Evolutionary conservation across 2,113 vertebrate genomes (phyloP), one percentile per base, ranked within the genome.

Genomic region (Rhombomys opimus): DNA sequence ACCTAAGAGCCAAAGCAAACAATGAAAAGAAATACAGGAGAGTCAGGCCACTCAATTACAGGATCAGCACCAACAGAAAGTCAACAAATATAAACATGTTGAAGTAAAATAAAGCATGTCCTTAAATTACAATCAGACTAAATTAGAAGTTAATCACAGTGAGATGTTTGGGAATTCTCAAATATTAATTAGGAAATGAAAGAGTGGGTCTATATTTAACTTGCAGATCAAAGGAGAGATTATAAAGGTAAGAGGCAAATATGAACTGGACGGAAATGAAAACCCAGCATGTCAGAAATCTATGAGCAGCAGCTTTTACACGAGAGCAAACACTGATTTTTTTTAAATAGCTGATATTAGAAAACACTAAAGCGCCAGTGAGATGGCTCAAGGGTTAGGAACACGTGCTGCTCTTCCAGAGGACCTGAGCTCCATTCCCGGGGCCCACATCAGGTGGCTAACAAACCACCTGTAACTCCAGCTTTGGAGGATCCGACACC

Each of bases 111-210:
- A 84, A 88, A 84, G 30, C 67, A 50, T 50, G 22, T 85, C 72
- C 61, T 87, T 97, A 57, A 96, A 80, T 80, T 85, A 85, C 41
- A 78, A 38, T 78, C 57, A 30, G 92, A 61, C 87, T 93, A 93
- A 94, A 63, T 84, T 67, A 94, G 35, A 78, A 88, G 63, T 87
- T 82, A 97, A 68, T 89, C 63, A 61, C 54, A 46, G 20, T 35
- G 75, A 82, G 82, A 38, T 68, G 84, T 50, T 38, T 81, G 30
- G 81, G 95, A 90, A 84, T 52, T 13, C 14, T 11, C 35, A 90
- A 75, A 78, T 88, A 94, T 15, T 25, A 84, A 84, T 63, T 63
- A 88, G 61, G 50, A 93, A 90, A 75, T 18, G 35, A 89, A 94
- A 85, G 13, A 76, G 68, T 15, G 89, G 0, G 18, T 32, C 84